phyloP scores from a whole-genome alignment of 2,113 vertebrate genomes.

The Ranitomeya variabilis region DNA sequence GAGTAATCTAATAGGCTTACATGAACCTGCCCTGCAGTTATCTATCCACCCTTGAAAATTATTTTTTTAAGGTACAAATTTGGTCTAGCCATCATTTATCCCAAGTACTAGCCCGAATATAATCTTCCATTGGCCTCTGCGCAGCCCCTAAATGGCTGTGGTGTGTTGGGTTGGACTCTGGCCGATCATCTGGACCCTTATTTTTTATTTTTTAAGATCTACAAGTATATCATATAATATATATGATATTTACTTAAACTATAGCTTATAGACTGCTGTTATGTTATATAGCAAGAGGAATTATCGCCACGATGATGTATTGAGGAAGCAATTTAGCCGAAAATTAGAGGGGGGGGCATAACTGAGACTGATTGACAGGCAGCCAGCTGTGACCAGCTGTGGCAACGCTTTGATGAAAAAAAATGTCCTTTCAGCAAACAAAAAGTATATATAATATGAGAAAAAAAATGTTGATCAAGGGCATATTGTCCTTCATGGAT shows the following conservation, averaged over 20 bases:
- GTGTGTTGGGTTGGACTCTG: not conserved
- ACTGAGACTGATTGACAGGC: slow-evolving; percentile 56
- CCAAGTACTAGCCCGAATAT: slow-evolving; percentile 8
- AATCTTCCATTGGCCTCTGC: not conserved
- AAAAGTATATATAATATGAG: slow-evolving; percentile 59
- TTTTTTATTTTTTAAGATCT: not conserved
- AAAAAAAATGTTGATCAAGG: slow-evolving; percentile 57
- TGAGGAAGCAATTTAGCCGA: slow-evolving; percentile 40
- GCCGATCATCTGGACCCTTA: not conserved
- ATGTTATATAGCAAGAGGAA: slow-evolving; percentile 22
- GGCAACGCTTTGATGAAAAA: slow-evolving; percentile 55
- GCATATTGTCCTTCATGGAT: slow-evolving; percentile 58
- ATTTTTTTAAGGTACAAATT: not conserved
- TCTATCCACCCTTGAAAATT: not conserved
- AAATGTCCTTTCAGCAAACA: slow-evolving; percentile 56
- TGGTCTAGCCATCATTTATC: not conserved
- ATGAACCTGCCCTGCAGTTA: not conserved
- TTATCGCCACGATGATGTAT: slow-evolving; percentile 27
- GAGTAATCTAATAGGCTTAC: slow-evolving; percentile 7
- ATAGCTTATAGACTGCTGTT: not conserved
- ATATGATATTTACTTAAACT: not conserved
- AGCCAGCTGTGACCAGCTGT: slow-evolving; percentile 58
- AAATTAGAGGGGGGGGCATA: slow-evolving; percentile 28
- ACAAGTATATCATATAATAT: not conserved
- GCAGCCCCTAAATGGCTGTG: not conserved